Base-by-base conservation (phyloP, 2,113 vertebrate genomes). In the Mugil cephalus region DNA sequence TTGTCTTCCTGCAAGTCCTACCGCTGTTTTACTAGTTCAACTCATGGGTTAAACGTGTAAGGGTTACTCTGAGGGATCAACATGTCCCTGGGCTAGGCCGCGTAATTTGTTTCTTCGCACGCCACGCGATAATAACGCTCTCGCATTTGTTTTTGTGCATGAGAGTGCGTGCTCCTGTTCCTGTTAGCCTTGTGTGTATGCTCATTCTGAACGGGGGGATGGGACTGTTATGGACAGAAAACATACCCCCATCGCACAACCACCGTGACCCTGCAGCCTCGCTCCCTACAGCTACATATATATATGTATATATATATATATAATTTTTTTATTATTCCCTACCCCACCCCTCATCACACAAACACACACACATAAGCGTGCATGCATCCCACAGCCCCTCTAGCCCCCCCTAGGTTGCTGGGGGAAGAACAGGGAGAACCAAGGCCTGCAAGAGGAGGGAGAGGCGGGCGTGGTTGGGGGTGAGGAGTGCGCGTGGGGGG, bases 181-280 rank as follows among this genome's bases (percentile, higher is more conserved):
- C 53, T 50, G 56, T 59, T 52, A n/a, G 51, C 53, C 48, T 54
- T 64, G 60, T 51, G 59, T 67, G 74, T 60, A 21, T 87, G 14
- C 74, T 61, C 50, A 42, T 85, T 48, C 70, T 77, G 55, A 71
- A 40, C 75, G 80, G 72, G 80, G 77, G 88, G 87, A 45, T 75
- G 80, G 79, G 50, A 64, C 55, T 77, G 71, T 80, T 89, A 72
- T 80, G 84, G 91, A 92, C 87, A 88, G 83, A 88, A 90, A 91
- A 85, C 84, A 92, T 88, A 88, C 89, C 89, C 89, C 82, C 86
- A 82, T 87, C 83, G 83, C 74, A 77, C 88, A 85, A 78, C 83
- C 81, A 77, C 46, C 14, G 21, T 85, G 82, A 91, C 88, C 90
- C 88, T 85, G 78, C 69, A 91, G 87, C 76, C 76, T 79, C 58